phyloP scores from a whole-genome alignment of 2,113 vertebrate species.

The Otocyon megalotis region DNA sequence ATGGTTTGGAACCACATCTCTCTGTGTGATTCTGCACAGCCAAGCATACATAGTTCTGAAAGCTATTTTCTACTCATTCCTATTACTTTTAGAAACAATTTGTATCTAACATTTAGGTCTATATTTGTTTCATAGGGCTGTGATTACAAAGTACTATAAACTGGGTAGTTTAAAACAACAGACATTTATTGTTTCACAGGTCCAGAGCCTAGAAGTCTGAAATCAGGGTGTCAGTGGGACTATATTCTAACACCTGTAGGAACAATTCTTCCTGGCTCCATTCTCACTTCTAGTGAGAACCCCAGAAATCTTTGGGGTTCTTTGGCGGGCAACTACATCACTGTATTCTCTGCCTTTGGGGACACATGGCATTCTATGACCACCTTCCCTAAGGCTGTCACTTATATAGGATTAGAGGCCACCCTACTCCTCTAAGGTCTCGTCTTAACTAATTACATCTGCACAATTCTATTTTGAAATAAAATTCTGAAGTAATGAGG shows the following conservation, averaged over 20 bases:
- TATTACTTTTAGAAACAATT: neutral
- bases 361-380: neutral
- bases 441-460: neutral
- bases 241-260: neutral
- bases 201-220: neutral
- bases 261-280: neutral
- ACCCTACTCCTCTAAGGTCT: neutral
- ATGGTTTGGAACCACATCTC: neutral
- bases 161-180: neutral
- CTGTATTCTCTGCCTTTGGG: neutral
- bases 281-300: neutral
- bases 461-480: neutral
- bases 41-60: neutral
- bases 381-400: neutral
- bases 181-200: neutral
- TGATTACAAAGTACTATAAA: neutral
- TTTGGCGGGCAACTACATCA: accelerated
- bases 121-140: neutral
- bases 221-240: neutral
- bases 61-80: neutral
- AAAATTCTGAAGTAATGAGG: neutral
- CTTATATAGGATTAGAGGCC: accelerated
- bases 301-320: neutral
- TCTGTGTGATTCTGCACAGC: neutral
- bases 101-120: neutral